phyloP scores from a whole-genome alignment of 2,888 invertebrate species.

The Melieria picta region DNA sequence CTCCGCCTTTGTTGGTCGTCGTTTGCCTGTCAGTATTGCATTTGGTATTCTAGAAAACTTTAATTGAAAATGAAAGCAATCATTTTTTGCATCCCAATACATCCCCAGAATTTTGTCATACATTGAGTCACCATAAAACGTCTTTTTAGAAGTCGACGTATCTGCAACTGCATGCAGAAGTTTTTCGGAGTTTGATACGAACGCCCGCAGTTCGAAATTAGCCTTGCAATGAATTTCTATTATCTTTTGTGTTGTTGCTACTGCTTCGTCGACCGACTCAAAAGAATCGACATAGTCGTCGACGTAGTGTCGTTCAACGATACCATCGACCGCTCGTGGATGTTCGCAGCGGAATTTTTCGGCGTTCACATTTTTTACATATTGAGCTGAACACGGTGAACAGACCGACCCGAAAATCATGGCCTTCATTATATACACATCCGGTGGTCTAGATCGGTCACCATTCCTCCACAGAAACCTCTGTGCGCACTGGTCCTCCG shows the following conservation, averaged over 20 bases:
- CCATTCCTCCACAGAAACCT: constrained; percentile 4
- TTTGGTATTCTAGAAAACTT: constrained; percentile 31
- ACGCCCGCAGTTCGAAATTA: constrained; percentile 36
- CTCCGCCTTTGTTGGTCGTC: constrained; percentile 32
- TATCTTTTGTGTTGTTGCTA: constrained; percentile 33
- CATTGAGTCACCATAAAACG: constrained; percentile 17
- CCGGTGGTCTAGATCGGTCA: too few relatives aligned
- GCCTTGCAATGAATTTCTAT: constrained; percentile 30
- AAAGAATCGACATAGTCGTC: constrained; percentile 35
- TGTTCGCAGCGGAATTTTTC: constrained; percentile 5
- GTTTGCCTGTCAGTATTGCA: constrained; percentile 19
- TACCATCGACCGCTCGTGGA: constrained; percentile 18
- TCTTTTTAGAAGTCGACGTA: constrained; percentile 8
- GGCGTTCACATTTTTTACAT: constrained; percentile 33
- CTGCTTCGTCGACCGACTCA: constrained; percentile 31
- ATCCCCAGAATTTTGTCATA: constrained; percentile 15
- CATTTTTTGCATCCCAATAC: constrained; percentile 29
- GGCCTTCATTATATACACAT: constrained; percentile 28
- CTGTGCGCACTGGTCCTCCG: not conserved
- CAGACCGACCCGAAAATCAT: constrained; percentile 38
- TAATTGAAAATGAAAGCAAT: constrained; percentile 33
- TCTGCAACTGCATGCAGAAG: constrained; percentile 18
- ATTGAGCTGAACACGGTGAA: constrained; percentile 39
- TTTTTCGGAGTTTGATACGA: constrained; percentile 21
- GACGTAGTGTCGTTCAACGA: constrained; percentile 29